A percentile compares a stretch with the other conserved stretches of the same genome.
Evolutionary conservation across 2,113 vertebrate genomes (phyloP).

Genomic region (Spermophilus dauricus): DNA sequence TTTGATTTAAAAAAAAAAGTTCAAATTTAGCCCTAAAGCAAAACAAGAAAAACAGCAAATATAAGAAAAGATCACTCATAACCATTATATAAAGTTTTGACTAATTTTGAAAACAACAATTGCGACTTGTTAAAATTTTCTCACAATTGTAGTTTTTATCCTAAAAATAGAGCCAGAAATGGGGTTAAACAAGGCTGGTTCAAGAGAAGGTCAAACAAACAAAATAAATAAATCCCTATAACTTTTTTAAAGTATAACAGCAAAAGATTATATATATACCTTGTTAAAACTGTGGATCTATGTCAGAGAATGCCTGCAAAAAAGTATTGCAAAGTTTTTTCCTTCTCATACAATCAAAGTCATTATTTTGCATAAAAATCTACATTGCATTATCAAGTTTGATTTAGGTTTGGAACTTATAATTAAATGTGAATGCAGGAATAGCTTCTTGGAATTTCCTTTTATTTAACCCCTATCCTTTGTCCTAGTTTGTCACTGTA

Average conservation of each 20-base stretch:
- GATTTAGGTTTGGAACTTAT: not conserved
- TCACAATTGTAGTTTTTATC: not conserved
- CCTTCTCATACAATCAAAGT: conserved; percentile 2
- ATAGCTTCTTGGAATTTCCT: not conserved
- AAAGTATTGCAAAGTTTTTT: not conserved
- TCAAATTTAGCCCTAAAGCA: not conserved
- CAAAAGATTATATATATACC: conserved; percentile 26
- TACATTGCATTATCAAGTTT: not conserved
- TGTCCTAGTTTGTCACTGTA: not conserved
- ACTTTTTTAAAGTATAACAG: not conserved
- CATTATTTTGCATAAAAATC: not conserved
- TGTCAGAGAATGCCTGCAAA: not conserved
- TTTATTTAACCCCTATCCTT: not conserved
- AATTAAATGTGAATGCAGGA: not conserved
- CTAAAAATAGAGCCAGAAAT: conserved; percentile 19
- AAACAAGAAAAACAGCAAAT: not conserved
- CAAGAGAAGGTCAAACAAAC: not conserved
- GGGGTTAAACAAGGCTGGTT: not conserved
- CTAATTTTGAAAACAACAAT: conserved; percentile 16
- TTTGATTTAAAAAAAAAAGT: not conserved
- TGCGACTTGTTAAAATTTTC: not conserved
- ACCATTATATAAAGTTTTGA: conserved; percentile 1
- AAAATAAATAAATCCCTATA: not conserved
- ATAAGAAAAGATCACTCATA: conserved; percentile 38
- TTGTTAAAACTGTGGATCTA: not conserved